Conservation (phyloP, 2,888 invertebrate genomes). For the Melanostoma mellinum region DNA sequence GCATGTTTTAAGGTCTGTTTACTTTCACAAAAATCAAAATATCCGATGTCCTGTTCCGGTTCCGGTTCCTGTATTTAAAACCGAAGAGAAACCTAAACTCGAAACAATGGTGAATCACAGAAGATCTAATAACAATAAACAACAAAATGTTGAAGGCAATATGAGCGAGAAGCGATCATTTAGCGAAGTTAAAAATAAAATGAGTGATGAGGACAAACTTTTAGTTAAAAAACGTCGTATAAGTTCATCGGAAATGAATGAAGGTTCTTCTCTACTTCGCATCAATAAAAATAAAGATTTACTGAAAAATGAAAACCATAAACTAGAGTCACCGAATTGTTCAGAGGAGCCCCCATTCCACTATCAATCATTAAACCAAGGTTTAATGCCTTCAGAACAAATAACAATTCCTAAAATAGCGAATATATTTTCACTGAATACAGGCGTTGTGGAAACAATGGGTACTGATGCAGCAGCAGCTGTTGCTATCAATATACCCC, state of each 20-base stretch:
- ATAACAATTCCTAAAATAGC: conserved; percentile 77
- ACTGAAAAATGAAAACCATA: neutral
- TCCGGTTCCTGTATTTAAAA: neutral
- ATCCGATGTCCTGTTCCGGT: neutral
- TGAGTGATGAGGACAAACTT: neutral
- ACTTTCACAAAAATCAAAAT: conserved; percentile 75
- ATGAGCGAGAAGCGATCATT: neutral
- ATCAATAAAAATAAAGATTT: conserved; percentile 42
- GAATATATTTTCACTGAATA: conserved; percentile 77
- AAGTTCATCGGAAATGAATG: conserved; percentile 8
- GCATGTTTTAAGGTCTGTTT: conserved; percentile 76
- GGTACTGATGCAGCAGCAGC: conserved; percentile 42
- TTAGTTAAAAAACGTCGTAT: conserved; percentile 24
- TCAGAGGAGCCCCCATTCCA: too few species aligned
- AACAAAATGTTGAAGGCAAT: neutral
- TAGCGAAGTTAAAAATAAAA: neutral
- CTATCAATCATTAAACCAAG: neutral
- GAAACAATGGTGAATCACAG: neutral
- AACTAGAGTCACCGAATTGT: neutral
- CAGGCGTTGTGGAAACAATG: conserved; percentile 47
- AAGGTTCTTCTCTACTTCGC: conserved; percentile 41
- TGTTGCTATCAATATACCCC: conserved; percentile 38
- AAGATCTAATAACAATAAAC: neutral
- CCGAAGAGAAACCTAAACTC: neutral
- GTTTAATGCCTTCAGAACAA: conserved; percentile 19